Percentiles rank a stretch among this genome's conserved stretches.
phyloP scores from a whole-genome alignment of 2,113 vertebrate genomes.

The human (Homo sapiens) region DNA sequence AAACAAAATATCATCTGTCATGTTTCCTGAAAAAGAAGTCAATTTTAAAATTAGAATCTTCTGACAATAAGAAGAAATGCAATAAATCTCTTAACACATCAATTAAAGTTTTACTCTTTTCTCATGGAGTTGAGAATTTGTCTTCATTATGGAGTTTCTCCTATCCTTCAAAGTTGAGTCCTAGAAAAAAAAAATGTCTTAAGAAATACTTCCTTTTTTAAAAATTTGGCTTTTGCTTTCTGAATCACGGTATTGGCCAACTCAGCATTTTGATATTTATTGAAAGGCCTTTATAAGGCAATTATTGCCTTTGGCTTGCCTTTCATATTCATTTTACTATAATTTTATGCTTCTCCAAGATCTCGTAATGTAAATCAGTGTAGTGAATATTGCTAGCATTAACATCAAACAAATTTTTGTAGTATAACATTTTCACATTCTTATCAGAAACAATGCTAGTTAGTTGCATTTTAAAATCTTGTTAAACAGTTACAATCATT shows the following conservation, averaged over 20 bases:
- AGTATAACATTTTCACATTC: background rate
- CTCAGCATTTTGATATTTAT: background rate
- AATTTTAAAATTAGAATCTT: background rate
- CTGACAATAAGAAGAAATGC: background rate
- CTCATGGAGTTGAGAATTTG: background rate
- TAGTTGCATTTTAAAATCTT: background rate
- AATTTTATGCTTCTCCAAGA: background rate
- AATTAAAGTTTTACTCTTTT: background rate
- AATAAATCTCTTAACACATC: background rate
- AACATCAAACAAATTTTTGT: background rate
- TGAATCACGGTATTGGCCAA: background rate
- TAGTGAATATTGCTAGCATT: background rate
- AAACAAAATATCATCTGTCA: background rate
- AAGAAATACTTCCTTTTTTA: background rate
- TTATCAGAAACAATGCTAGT: background rate
- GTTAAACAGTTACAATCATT: background rate
- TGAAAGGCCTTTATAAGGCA: background rate
- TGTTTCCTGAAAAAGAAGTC: background rate
- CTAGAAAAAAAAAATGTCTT: background rate
- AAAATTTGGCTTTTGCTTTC: background rate
- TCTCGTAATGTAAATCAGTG: background rate
- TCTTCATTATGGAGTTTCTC: background rate
- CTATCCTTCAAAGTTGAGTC: background rate
- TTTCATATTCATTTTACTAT: background rate
- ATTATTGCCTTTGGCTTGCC: background rate